Evolutionary conservation across 2,888 invertebrate genomes (phyloP).

Genomic region (Tetramorium bicarinatum): DNA sequence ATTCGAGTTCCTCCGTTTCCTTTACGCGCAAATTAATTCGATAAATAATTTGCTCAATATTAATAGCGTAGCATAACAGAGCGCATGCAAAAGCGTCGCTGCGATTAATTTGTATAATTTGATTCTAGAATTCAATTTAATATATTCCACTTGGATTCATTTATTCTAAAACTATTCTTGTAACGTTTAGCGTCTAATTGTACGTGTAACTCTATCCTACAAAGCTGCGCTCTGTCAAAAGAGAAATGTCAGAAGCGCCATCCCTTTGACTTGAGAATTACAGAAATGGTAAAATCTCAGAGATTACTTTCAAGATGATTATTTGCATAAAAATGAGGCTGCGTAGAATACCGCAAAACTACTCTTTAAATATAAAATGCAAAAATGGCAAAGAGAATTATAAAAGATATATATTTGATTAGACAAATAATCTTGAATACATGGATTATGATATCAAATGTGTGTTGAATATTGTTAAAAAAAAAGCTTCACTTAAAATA

Average conservation of each 20-base stretch:
- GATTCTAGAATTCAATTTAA: constrained; percentile 22
- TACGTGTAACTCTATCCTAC: not conserved
- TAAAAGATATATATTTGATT: not conserved
- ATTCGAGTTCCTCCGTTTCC: constrained; percentile 10
- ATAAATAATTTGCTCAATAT: constrained; percentile 28
- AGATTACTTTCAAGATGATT: constrained; percentile 20
- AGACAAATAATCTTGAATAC: not conserved
- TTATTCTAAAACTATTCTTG: constrained; percentile 15
- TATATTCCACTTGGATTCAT: constrained; percentile 23
- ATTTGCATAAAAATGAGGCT: not conserved
- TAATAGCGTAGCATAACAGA: constrained; percentile 17
- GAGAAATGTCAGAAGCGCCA: constrained; percentile 3
- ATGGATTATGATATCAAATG: not conserved
- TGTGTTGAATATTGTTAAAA: not conserved
- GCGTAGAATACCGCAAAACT: not conserved
- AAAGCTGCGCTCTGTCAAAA: not conserved
- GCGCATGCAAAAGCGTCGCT: not conserved
- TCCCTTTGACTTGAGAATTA: constrained; percentile 8
- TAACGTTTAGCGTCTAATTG: constrained; percentile 41
- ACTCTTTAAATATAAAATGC: not conserved
- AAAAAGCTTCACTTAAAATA: not conserved
- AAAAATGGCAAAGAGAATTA: not conserved
- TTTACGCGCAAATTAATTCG: constrained; percentile 16
- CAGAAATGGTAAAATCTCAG: not conserved
- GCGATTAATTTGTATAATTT: constrained; percentile 36